Conservation (phyloP, 2,113 vertebrate genomes). For the Junco hyemalis region DNA sequence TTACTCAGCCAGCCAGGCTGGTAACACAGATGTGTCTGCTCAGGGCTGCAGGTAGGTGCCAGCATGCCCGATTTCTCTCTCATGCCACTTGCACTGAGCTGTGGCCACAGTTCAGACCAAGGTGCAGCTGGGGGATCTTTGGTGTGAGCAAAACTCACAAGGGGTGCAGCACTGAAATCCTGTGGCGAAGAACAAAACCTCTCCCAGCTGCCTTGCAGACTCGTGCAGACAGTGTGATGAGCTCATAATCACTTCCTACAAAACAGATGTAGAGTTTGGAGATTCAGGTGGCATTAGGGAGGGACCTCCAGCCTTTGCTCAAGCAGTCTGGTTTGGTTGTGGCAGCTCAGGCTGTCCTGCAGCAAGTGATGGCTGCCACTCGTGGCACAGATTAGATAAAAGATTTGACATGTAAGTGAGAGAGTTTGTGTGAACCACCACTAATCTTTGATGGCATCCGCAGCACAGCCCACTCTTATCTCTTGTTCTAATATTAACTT, state of each 20-base stretch:
- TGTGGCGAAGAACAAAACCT: neutral
- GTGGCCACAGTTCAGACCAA: neutral
- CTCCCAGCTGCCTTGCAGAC: neutral
- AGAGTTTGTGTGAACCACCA: neutral
- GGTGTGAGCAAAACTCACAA: neutral
- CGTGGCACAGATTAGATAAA: neutral
- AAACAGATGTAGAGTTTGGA: neutral
- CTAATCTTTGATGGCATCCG: neutral
- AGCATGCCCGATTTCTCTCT: neutral
- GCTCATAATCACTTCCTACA: neutral
- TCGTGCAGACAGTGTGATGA: fast-evolving
- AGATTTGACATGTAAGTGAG: neutral
- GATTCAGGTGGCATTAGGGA: neutral
- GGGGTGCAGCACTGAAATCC: neutral
- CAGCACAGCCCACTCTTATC: neutral
- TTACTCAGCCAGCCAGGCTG: neutral
- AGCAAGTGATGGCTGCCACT: neutral
- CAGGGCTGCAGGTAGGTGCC: neutral
- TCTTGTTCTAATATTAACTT: neutral
- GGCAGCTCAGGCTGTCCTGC: neutral
- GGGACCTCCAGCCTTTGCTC: neutral
- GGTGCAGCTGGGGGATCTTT: neutral
- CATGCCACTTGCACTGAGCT: neutral
- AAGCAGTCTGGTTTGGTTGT: neutral
- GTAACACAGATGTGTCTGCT: neutral